Base-by-base conservation (phyloP, 2,888 invertebrate species). In the Leptinotarsa tumamoca region DNA sequence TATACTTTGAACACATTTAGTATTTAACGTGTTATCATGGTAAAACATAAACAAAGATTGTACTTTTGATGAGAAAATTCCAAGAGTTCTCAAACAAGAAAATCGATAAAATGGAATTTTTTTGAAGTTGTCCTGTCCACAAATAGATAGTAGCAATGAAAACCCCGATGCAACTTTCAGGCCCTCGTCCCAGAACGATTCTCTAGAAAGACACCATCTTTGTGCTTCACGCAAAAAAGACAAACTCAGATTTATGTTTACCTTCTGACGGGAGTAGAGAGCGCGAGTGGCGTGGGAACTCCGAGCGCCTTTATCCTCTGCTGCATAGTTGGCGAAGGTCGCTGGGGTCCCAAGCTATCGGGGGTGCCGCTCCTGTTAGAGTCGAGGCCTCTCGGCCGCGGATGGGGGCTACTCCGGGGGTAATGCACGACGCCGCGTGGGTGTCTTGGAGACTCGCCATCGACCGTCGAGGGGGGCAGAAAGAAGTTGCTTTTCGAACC, bases 401-500 rank as follows among this genome's bases (percentile, higher is more conserved):
- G 93, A 87, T 95, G 94, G 79, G 96, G 96, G 88, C 95, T 96
- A 82, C 95, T 93, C 82, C 96, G 90, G 71, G 93, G 92, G 84
- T 94, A 94, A 80, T 91, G 91, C 79, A 79, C 61, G 73, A 63
- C 73, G 74, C 75, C 79, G 50, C 84, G 73, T 23, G 82, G 81
- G 68, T 80, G 80, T 33, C 80, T 72, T 43, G 91, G 91, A 33
- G 91, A 91, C 80, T 91, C 91, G 90, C 84, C 90, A 90, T 81
- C 84, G 51, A 83, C 81, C 14, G 78, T 72, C 72, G 83, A 74
- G 13, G 76, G 68, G 76, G 95, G 95, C 87, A 95, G 92, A 90
- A 96, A 96, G 90, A 97, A 94, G 89, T 96, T 96, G 83, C 93
- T 94, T 84, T 94, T 94, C 75, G 96, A 96, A 84, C 96, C 96